These are phyloP conservation scores for Salarias fasciatus DNA, from an alignment of 2,797 vertebrate species.

Conservation along the genomic window DNA sequence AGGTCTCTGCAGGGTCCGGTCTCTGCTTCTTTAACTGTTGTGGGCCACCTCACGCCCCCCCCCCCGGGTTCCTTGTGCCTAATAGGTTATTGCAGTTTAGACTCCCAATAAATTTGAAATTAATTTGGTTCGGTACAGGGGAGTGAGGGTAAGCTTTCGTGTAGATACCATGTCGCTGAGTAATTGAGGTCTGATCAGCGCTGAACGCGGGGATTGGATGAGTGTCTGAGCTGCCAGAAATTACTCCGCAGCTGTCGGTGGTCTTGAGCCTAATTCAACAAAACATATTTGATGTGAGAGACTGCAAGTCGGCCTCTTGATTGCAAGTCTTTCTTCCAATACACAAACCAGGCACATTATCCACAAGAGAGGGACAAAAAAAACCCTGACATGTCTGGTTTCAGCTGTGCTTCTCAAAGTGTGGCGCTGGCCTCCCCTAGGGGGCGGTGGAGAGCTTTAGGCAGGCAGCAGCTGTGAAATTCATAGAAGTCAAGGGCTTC, in stretches of 20 bases:
- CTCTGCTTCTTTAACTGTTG: slow-evolving; percentile 18
- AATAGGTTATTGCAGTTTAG: slow-evolving; percentile 16
- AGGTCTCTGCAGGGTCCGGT: slow-evolving; percentile 9
- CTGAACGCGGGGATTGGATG: slow-evolving; percentile 38
- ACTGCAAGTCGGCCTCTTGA: slow-evolving; percentile 17
- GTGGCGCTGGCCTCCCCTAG: too few relatives aligned
- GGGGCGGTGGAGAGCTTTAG: too few relatives aligned
- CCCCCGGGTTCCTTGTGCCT: slow-evolving; percentile 8
- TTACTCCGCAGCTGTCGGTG: slow-evolving; percentile 37
- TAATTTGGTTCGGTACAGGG: slow-evolving; percentile 40
- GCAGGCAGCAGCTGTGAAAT: too few relatives aligned
- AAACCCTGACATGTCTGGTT: too few relatives aligned
- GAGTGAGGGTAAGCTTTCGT: slow-evolving; percentile 24
- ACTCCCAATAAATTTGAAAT: slow-evolving; percentile 39
- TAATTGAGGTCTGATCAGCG: slow-evolving; percentile 57
- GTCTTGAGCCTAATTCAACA: slow-evolving; percentile 32
- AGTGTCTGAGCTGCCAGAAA: slow-evolving; percentile 52
- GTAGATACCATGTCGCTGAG: slow-evolving; percentile 42
- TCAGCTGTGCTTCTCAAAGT: too few relatives aligned
- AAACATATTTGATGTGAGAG: slow-evolving; percentile 37
- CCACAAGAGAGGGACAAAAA: background rate
- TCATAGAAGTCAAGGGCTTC: too few relatives aligned
- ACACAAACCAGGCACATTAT: slow-evolving; percentile 2
- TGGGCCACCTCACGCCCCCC: background rate
- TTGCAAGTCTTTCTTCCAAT: slow-evolving; percentile 25